Percentiles rank a stretch among this genome's conserved stretches.
phyloP scores from a whole-genome alignment of 2,888 invertebrate genomes.

The Aleiodes alternator region DNA sequence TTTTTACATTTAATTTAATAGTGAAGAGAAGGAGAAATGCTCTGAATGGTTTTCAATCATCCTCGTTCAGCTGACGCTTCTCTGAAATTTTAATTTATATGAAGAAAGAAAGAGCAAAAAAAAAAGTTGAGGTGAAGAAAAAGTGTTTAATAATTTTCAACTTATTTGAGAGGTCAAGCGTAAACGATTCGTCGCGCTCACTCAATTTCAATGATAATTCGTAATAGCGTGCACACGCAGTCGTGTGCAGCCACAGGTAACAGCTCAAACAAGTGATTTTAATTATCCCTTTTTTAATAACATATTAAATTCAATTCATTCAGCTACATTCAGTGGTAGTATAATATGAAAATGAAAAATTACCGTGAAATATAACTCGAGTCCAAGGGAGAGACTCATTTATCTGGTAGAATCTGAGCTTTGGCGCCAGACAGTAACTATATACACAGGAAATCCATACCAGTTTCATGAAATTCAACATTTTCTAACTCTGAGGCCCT shows the following conservation, averaged over 20 bases:
- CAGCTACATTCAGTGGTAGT: background rate
- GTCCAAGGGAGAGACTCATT: background rate
- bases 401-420: slow-evolving; percentile 6
- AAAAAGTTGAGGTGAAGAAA: background rate
- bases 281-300: slow-evolving; percentile 33
- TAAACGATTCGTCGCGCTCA: slow-evolving; percentile 25
- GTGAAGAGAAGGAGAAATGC: slow-evolving; percentile 3
- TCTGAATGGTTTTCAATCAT: background rate
- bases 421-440: background rate
- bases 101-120: slow-evolving; percentile 5
- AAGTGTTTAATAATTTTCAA: background rate
- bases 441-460: slow-evolving; percentile 9
- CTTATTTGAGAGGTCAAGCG: slow-evolving; percentile 9
- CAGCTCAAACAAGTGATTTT: slow-evolving; percentile 22
- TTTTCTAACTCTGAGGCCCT: background rate
- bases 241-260: slow-evolving; percentile 29
- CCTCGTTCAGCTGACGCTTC: background rate
- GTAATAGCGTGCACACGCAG: slow-evolving; percentile 1
- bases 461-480: background rate
- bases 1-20: background rate
- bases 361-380: slow-evolving; percentile 14
- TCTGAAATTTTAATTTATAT: background rate
- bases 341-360: background rate
- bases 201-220: slow-evolving; percentile 30
- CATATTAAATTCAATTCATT: background rate